Base-by-base conservation (phyloP, 2,888 invertebrate genomes). In the Tubulanus polymorphus region DNA sequence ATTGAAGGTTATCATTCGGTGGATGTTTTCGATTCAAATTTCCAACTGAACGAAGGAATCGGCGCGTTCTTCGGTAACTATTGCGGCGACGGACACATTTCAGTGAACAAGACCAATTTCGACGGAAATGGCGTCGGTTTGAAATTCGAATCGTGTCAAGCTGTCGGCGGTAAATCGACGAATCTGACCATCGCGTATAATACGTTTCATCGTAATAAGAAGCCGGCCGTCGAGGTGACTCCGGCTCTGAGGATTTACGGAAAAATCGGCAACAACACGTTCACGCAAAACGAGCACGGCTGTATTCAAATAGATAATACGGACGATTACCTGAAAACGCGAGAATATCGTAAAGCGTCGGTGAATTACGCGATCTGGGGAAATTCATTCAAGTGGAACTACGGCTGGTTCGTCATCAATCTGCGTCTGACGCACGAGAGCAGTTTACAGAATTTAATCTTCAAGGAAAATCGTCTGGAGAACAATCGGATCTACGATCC, bases 31-130 rank as follows among this genome's bases (percentile, higher is more conserved):
- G 90, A 92, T 76, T 91, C 91, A 0, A 87, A 88, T 74, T 87
- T 99, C 69, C 86, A 88, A 63, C 87, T 88, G 61, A 99, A 99
- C 78, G 81, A 89, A 6, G 91, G 93, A 72, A 85, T 88, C 30
- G 96, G 94, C 0, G 85, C 97, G 45, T 81, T 93, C 51, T 88
- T 96, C 63, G 95, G 96, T 2, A 99, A 99, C 78, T 94, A 88
- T 72, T 96, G 96, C 71, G 48, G 53, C 25, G 88, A 3, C 84
- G 79, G 64, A 28, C 62, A 66, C 53, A 67, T 79, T 51, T 86
- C 67, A 81, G 87, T 95, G 1, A 96, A 96, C 76, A 85, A 95
- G n/a, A 93, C 91, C 1, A 90, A 90, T 78, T 93, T 96, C 76
- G 89, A 88, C 65, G 85, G 86, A 48, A 91, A 91, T 66, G 75